Percentiles rank a stretch among this genome's conserved stretches.
phyloP scores from a whole-genome alignment of 1,140 invertebrate genomes.

The Manduca sexta region DNA sequence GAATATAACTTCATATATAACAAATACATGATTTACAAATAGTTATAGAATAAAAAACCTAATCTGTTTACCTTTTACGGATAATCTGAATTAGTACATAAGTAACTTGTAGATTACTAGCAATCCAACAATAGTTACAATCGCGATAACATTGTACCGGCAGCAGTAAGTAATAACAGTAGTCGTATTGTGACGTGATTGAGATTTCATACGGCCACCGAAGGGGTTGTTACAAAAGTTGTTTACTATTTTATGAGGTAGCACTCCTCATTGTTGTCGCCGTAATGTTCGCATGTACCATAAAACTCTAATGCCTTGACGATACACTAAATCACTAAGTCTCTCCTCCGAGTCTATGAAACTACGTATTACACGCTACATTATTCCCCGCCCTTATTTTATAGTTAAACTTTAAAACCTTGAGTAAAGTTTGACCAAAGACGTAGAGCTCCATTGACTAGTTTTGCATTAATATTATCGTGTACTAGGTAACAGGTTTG shows the following conservation, averaged over 20 bases:
- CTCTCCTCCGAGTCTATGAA: conserved; percentile 1
- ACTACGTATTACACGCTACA: too few species aligned
- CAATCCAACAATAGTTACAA: conserved; percentile 10
- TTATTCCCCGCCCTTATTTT: too few species aligned
- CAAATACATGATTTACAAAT: too few species aligned
- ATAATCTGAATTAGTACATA: conserved; percentile 1
- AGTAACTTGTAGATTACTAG: conserved; percentile 9
- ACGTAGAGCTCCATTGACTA: too few species aligned
- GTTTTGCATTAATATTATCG: too few species aligned
- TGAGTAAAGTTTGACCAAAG: too few species aligned
- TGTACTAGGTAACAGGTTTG: too few species aligned
- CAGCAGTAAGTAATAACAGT: conserved; percentile 16
- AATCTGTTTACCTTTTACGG: background rate
- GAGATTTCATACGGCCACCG: conserved; percentile 24
- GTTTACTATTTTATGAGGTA: conserved; percentile 38
- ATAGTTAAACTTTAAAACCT: too few species aligned
- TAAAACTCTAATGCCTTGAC: conserved; percentile 31
- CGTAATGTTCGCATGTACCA: conserved; percentile 24
- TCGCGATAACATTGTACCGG: conserved; percentile 9
- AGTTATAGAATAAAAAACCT: background rate
- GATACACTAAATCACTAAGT: conserved; percentile 23
- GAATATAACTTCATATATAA: too few species aligned
- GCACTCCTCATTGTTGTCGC: conserved; percentile 33
- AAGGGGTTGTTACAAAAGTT: conserved; percentile 27
- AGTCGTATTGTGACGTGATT: conserved; percentile 24